Base-by-base conservation (phyloP, 53 echinoderm and acorn worm genomes). In the Actinopyga echinites region DNA sequence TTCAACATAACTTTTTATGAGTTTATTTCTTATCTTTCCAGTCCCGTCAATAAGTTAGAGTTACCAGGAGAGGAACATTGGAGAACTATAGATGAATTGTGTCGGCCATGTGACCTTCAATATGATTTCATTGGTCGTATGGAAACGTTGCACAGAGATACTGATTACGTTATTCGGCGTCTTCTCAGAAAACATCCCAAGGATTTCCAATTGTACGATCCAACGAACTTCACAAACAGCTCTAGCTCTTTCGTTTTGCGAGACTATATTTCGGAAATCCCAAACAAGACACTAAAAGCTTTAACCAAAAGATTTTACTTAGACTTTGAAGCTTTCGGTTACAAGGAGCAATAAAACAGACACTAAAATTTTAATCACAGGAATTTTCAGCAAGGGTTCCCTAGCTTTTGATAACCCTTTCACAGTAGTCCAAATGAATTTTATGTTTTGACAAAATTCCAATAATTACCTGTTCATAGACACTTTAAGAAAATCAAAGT, bases 101-200 rank as follows among this genome's bases (percentile, higher is more conserved):
- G 92, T 54, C 85, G 89, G 19, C 92, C 92, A 4, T 92, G 92
- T 43, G 83, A 79, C 29, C 52, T 92, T 32, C 82, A 89, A 17
- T 92, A 89, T 35, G 89, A 92, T 69, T 92, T 92, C 35, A 85
- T 92, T 23, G 92, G 92, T 59, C 85, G 86, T 2, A 86, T 92
- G 64, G 92, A 92, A 82, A 78, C 89, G 53, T 43, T 92, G 15
- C 45, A 79, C 38, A 65, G 66, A 6, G 92, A 92, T 61, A 80
- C 82, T 33, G 68, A 89, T n/a, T 83, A 86, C 36, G 89, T 89
- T 43, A 19, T 71, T 5, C 36, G 32, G n/a, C 17, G 42, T 43
- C 8, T 71, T 0, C 42, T 71, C 32, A 8, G 23, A 20, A 43
- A 25, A 3, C 38, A 71, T 43, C 65, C 65, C 23, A 5, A 32